phyloP scores from a whole-genome alignment of 2,888 invertebrate genomes.

The Sisyra nigra region DNA sequence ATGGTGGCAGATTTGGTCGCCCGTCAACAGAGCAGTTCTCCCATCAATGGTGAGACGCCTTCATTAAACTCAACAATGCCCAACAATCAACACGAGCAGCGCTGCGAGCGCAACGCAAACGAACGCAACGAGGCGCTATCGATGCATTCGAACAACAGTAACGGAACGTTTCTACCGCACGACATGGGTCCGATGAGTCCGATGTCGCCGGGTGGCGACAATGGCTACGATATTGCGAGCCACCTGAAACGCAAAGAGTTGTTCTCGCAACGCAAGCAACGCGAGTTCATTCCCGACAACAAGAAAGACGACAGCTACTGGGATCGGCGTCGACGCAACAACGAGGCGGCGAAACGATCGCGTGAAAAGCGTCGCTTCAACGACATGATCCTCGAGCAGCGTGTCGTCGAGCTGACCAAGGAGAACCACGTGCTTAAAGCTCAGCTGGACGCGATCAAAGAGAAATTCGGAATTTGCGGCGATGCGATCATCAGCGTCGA shows the following conservation, averaged over 20 bases:
- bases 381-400: slow-evolving; percentile 89
- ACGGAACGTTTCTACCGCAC: slow-evolving; percentile 17
- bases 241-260: slow-evolving; percentile 57
- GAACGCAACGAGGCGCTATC: slow-evolving; percentile 24
- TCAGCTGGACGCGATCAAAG: slow-evolving; percentile 82
- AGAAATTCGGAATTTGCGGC: slow-evolving; percentile 81
- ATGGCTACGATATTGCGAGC: slow-evolving; percentile 32
- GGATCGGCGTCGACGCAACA: slow-evolving; percentile 90
- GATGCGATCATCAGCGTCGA: slow-evolving; percentile 77
- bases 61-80: slow-evolving; percentile 38
- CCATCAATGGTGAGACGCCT: slow-evolving; percentile 50
- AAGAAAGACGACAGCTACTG: slow-evolving; percentile 96
- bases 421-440: slow-evolving; percentile 90
- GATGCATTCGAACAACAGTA: slow-evolving; percentile 14
- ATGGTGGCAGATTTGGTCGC: slow-evolving; percentile 78
- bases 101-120: slow-evolving; percentile 20
- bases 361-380: slow-evolving; percentile 93
- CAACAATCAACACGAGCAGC: slow-evolving; percentile 25
- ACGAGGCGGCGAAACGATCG: slow-evolving; percentile 92
- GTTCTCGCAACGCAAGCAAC: slow-evolving; percentile 80
- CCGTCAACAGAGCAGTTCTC: slow-evolving; percentile 54
- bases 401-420: slow-evolving; percentile 85
- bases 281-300: slow-evolving; percentile 92
- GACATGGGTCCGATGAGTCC: slow-evolving; percentile 21
- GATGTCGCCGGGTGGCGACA: slow-evolving; percentile 26